Conservation (phyloP, 2,797 vertebrate species). For the Chelon auratus region DNA sequence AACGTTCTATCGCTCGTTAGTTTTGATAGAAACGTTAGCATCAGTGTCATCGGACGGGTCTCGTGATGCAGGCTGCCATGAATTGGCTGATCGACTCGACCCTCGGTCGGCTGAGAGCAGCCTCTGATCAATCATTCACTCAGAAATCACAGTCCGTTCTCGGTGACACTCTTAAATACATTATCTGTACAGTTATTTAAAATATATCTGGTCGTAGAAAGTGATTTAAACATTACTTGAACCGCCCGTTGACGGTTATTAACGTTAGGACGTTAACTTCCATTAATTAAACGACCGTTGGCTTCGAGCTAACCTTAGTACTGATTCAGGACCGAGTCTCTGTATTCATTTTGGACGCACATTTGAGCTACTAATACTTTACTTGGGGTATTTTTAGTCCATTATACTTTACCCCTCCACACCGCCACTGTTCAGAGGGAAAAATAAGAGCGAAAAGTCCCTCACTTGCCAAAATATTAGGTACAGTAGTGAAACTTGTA, state of each 20-base stretch:
- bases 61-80: constrained; percentile 62
- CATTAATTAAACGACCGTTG: neutral
- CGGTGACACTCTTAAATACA: neutral
- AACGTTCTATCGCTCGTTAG: neutral
- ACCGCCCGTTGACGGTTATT: neutral
- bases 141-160: neutral
- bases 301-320: neutral
- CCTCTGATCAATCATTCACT: neutral
- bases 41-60: constrained; percentile 61
- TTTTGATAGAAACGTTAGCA: constrained; percentile 25
- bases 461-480: too few species aligned
- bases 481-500: too few species aligned
- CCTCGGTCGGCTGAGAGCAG: neutral
- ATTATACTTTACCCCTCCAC: too few species aligned
- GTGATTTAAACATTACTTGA: neutral
- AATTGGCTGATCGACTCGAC: constrained; percentile 1
- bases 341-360: too few species aligned
- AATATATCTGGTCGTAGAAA: neutral
- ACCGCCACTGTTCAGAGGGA: too few species aligned
- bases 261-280: neutral
- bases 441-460: too few species aligned
- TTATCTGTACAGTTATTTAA: neutral
- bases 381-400: too few species aligned
- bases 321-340: too few species aligned
- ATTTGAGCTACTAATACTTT: too few species aligned